Base-by-base conservation (phyloP, 2,113 vertebrate species). In the Dasyurus viverrinus region DNA sequence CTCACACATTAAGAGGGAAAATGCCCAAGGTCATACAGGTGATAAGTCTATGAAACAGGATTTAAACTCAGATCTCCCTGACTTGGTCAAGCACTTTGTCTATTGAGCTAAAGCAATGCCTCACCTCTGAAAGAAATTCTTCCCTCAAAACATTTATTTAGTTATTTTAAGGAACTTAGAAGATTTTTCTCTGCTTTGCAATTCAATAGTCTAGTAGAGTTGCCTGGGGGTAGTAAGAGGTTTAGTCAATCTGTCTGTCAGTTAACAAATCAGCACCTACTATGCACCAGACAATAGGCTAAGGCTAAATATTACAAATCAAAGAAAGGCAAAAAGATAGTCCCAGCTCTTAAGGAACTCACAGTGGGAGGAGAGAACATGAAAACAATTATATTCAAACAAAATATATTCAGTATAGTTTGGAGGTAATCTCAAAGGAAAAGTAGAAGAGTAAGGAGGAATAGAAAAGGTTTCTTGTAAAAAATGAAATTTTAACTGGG, bases 131-230 rank as follows among this genome's bases (percentile, higher is more conserved):
- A 90, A 95, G 91, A 57, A 2, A 47, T 60, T 92, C 84, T 89
- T 54, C 46, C 5, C 90, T 95, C 7, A 57, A 96, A 46, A 8
- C 42, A 46, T 55, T 95, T 91, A 68, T 42, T 90, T 60, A 24
- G 23, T 55, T 95, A 93, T 16, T 55, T 19, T 90, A 0, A n/a
- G 14, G 30, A 76, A 76, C 36, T n/a, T 76, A 19, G 68, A 76
- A 76, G 36, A n/a, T 76, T 22, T 76, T 3, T 36, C 16, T 30
- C 68, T 19, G 4, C n/a, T 76, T 19, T 76, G 4, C 16, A 76
- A 19, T 12, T 76, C n/a, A 76, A 68, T 14, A n/a, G 36, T 76
- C 36, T 76, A 76, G 30, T n/a, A 76, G 16, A 76, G 14, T 76
- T 36, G 12, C 36, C 16, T 76, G 14, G 1, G 3, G 60, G 6